Base-by-base conservation (phyloP, 2,113 vertebrate species). In the Regulus satrapa region DNA sequence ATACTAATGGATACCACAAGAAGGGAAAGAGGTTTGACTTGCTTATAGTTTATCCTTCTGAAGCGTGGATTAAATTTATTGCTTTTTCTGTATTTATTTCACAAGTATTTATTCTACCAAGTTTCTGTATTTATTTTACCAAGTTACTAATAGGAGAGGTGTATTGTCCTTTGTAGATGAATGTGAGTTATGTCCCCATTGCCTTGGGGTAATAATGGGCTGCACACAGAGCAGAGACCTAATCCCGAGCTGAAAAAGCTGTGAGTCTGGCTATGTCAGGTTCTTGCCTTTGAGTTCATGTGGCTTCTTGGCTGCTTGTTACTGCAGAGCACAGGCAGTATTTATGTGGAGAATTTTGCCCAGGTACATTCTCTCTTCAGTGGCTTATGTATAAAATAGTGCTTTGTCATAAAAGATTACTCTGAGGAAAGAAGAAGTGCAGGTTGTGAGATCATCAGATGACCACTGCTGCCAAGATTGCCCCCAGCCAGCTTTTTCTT, bases 241-340 rank as follows among this genome's bases (percentile, higher is more conserved):
- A 38, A 31, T 62, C 54, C 12, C 1, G 1, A 49, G 12, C 55
- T 64, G n/a, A 61, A 61, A 76, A 73, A 28, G 21, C 64, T 40
- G 26, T 0, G 0, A 36, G 31, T 64, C 29, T 75, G 52, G 8
- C 49, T 64, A 5, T 41, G 24, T 19, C 34, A 24, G 20, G 68
- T 49, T 76, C 31, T 82, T 86, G 32, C 15, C 48, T 85, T 78
- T 41, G 8, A 18, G 31, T 19, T 49, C 21, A 3, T 49, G 19
- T 36, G 38, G 18, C 36, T 72, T 1, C 13, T 59, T 89, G 48
- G 29, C 38, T 92, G 72, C 49, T 68, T 0, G 0, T 46, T 38
- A 10, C 25, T 41, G n/a, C 25, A 71, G 38, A 88, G 51, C 64
- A 43, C 12, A 69, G 31, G 14, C n/a, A 69, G n/a, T 55, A 21